Evolutionary conservation across 2,797 vertebrate genomes (phyloP).

Genomic region (Macrochelys suwanniensis): DNA sequence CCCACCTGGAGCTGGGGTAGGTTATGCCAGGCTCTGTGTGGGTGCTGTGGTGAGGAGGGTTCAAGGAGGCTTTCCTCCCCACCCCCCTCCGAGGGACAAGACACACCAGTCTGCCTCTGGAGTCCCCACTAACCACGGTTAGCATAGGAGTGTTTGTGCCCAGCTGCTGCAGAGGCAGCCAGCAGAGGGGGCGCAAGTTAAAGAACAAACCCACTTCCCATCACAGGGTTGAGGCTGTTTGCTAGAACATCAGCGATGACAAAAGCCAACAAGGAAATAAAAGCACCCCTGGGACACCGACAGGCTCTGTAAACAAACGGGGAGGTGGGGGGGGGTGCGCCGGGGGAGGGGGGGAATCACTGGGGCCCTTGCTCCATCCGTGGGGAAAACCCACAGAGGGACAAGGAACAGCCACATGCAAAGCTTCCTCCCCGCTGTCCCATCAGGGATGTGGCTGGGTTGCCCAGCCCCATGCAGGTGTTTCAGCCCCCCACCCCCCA

Average conservation of each 20-base stretch:
- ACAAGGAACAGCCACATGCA: not conserved
- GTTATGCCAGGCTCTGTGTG: not conserved
- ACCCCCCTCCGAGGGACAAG: fast-evolving
- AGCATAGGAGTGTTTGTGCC: not conserved
- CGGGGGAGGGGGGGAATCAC: not conserved
- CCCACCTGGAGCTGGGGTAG: not conserved
- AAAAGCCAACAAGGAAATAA: not conserved
- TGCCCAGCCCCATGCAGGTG: not conserved
- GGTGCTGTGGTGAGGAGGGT: not conserved
- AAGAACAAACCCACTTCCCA: not conserved
- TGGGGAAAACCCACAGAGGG: not conserved
- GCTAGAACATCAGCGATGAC: not conserved
- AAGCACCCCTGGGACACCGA: not conserved
- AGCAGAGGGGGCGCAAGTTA: not conserved
- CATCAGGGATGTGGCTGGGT: not conserved
- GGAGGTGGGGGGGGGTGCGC: fast-evolving
- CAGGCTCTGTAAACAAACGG: not conserved
- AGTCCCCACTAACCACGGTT: not conserved
- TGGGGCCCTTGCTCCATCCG: not conserved
- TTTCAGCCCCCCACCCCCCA: not conserved
- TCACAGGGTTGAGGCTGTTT: not conserved
- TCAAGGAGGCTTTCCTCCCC: not conserved
- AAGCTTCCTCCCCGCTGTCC: not conserved
- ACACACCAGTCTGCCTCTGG: not conserved
- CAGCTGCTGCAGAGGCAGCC: not conserved